Evolutionary conservation across 2,888 invertebrate species (phyloP).

Genomic region (Lasioglossum vierecki): DNA sequence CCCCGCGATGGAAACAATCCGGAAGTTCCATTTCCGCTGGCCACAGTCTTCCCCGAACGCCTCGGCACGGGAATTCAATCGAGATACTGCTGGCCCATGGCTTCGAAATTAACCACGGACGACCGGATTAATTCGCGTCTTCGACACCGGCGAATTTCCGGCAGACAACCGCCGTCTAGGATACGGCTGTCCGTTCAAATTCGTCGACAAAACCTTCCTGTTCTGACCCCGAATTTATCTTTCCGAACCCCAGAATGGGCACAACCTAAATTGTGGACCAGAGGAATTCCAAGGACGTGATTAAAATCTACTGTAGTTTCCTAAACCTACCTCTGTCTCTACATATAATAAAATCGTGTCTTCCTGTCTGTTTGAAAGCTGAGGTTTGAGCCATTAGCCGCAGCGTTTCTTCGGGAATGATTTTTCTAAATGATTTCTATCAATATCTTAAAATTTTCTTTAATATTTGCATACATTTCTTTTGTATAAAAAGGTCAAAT

Average conservation of each 20-base stretch:
- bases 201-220: background rate
- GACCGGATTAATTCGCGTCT: constrained; percentile 36
- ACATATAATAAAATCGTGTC: no score
- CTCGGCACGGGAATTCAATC: constrained; percentile 48
- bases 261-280: background rate
- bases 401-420: no score
- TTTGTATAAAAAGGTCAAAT: no score
- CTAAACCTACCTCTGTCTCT: no score
- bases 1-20: constrained; percentile 57
- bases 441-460: no score
- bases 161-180: background rate
- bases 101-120: constrained; percentile 43
- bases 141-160: constrained; percentile 7
- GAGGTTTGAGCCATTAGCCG: no score
- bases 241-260: background rate
- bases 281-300: background rate
- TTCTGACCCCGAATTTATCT: background rate
- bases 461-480: no score
- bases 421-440: no score
- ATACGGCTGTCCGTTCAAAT: background rate
- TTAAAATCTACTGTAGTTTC: no score
- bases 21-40: constrained; percentile 71
- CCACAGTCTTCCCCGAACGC: constrained; percentile 52
- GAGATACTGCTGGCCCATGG: constrained; percentile 42
- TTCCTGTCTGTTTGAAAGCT: no score